Percentiles rank a stretch among this genome's conserved stretches.
These are phyloP conservation scores for Acrocera orbiculus DNA, from an alignment of 2,888 invertebrate genomes.

Conservation along the genomic window DNA sequence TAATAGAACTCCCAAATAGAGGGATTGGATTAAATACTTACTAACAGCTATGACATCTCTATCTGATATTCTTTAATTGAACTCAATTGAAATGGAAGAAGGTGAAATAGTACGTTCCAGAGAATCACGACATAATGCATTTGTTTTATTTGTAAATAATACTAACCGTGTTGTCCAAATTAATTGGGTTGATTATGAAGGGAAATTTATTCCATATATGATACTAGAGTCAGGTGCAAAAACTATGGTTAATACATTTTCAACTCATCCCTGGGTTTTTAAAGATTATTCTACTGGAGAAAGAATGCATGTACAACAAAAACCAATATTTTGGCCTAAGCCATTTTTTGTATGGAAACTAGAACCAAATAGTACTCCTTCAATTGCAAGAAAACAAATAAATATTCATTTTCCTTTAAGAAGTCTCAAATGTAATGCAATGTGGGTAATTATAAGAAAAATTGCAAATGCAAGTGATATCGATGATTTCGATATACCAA, in stretches of 20 bases:
- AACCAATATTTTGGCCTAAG: slow-evolving; percentile 33
- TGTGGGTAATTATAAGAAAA: slow-evolving; percentile 16
- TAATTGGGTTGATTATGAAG: slow-evolving; percentile 62
- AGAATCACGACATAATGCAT: slow-evolving; percentile 27
- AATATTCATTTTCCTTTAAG: slow-evolving; percentile 24
- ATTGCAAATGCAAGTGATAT: slow-evolving; percentile 4
- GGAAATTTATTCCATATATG: slow-evolving; percentile 41
- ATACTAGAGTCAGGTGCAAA: slow-evolving; percentile 35
- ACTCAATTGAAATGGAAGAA: slow-evolving; percentile 4
- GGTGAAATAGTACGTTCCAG: slow-evolving; percentile 14
- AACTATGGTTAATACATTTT: slow-evolving; percentile 47
- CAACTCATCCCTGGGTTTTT: slow-evolving; percentile 74
- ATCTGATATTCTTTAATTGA: too few species aligned
- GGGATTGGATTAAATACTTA: slow-evolving; percentile 14
- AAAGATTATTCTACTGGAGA: slow-evolving; percentile 51
- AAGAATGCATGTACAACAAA: slow-evolving; percentile 39
- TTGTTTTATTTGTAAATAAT: slow-evolving; percentile 43
- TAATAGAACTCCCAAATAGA: too few species aligned
- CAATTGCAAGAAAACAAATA: slow-evolving; percentile 16
- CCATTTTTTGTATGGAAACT: slow-evolving; percentile 15
- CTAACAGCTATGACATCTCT: slow-evolving; percentile 16
- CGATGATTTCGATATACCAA: slow-evolving; percentile 10
- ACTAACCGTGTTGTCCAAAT: slow-evolving; percentile 33
- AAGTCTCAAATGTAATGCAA: slow-evolving; percentile 19
- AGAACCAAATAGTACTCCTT: slow-evolving; percentile 15